A percentile compares a stretch with the other conserved stretches of the same genome.
Evolutionary conservation across 2,797 vertebrate genomes (phyloP).

Genomic region (Dryobates pubescens): DNA sequence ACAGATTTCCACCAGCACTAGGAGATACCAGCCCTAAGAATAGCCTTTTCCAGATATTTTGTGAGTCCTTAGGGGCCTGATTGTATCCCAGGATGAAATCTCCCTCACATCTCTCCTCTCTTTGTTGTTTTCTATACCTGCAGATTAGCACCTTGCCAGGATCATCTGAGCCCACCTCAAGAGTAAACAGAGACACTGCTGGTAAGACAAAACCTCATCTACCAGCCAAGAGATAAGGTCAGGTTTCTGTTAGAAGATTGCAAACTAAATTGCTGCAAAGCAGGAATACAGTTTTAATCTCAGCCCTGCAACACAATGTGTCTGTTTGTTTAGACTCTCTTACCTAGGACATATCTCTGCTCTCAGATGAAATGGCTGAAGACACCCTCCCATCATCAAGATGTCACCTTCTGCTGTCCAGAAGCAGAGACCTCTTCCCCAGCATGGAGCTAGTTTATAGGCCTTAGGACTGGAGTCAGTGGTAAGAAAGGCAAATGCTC

Average conservation of each 20-base stretch:
- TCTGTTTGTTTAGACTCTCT: background rate
- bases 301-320: background rate
- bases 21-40: background rate
- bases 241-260: background rate
- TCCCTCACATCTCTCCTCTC: background rate
- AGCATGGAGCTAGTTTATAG: background rate
- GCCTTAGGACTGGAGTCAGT: background rate
- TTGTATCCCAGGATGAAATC: background rate
- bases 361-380: background rate
- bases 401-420: background rate
- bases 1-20: background rate
- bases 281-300: background rate
- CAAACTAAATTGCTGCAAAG: background rate
- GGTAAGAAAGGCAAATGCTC: background rate
- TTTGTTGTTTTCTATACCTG: background rate
- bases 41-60: background rate
- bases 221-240: background rate
- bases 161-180: background rate
- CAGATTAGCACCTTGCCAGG: background rate
- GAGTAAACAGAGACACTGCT: background rate
- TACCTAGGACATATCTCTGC: background rate
- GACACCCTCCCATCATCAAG: background rate
- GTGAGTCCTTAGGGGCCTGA: background rate
- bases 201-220: background rate
- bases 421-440: background rate